Evolutionary conservation across 2,113 vertebrate genomes (phyloP), one percentile per base, ranked within the genome.

Genomic region (Lampris incognitus): DNA sequence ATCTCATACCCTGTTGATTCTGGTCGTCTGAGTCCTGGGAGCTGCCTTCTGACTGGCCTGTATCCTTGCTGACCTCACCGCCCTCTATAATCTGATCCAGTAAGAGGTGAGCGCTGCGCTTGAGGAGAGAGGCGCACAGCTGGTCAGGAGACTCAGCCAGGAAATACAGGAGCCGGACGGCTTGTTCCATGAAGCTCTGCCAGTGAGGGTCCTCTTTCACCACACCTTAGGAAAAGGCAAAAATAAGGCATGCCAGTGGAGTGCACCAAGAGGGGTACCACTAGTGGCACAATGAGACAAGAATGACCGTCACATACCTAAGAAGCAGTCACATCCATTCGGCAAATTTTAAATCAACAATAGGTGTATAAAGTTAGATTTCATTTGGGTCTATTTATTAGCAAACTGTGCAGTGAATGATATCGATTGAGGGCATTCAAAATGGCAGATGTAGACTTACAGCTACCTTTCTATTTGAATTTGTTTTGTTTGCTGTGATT

Each of bases 131-230:
- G 72, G 96, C 95, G 71, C 97, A 96, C 82, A 98, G 94, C 88
- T 95, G 93, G 66, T 98, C 97, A 0, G 97, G 92, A 3, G 96
- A 96, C 88, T 99, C 98, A 3, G 97, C 96, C 79, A 98, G 89
- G 46, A 96, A 95, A 93, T 97, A 99, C 78, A 97, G 92, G 56
- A 99, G 95, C 2, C 66, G 88, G 61, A 99, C 76, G 0, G 97
- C 96, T 59, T 92, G 91, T 64, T 98, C 96, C 93, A 97, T 97
- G 86, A 98, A 99, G 41, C 96, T 95, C 83, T 98, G 93, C 98
- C 98, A 99, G 79, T 96, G 85, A 5, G 92, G 79, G 67, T 94
- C 94, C 9, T 94, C 92, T 82, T 92, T 90, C 69, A 93, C 86
- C 41, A 92, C 91, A 78, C 94, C 94, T 95, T 67, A 38, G 54